phyloP scores from a whole-genome alignment of 2,797 vertebrate genomes.

The Lophotriccus pileatus region DNA sequence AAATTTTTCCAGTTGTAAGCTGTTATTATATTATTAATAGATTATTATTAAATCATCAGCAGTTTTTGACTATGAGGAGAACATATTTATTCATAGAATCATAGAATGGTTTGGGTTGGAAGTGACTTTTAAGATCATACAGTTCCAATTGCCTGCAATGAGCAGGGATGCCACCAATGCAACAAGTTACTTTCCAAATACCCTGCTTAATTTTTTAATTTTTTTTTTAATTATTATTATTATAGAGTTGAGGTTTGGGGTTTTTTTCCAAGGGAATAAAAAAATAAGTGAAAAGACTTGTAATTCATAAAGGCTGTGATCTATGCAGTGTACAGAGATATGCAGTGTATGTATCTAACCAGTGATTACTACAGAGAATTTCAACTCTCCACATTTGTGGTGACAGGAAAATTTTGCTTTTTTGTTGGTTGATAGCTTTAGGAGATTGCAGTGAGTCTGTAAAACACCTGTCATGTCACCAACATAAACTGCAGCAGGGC shows the following conservation, averaged over 20 bases:
- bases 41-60: not conserved
- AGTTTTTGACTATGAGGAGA: not conserved
- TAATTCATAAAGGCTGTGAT: not conserved
- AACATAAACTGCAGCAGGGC: not conserved
- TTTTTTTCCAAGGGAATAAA: not conserved
- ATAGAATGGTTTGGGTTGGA: not conserved
- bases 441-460: not conserved
- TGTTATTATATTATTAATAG: not conserved
- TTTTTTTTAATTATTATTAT: too few species aligned
- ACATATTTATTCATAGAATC: not conserved
- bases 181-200: not conserved
- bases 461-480: not conserved
- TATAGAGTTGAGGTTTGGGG: fast-evolving
- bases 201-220: not conserved
- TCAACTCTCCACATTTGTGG: not conserved
- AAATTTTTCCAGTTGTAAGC: not conserved
- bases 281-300: not conserved
- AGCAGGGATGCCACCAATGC: not conserved
- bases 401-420: not conserved
- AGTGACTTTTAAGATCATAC: not conserved
- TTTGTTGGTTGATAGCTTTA: not conserved
- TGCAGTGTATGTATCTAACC: not conserved
- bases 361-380: not conserved
- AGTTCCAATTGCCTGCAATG: not conserved
- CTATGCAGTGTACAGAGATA: not conserved